phyloP scores from a whole-genome alignment of 2,113 vertebrate species.

The Nibea coibor region DNA sequence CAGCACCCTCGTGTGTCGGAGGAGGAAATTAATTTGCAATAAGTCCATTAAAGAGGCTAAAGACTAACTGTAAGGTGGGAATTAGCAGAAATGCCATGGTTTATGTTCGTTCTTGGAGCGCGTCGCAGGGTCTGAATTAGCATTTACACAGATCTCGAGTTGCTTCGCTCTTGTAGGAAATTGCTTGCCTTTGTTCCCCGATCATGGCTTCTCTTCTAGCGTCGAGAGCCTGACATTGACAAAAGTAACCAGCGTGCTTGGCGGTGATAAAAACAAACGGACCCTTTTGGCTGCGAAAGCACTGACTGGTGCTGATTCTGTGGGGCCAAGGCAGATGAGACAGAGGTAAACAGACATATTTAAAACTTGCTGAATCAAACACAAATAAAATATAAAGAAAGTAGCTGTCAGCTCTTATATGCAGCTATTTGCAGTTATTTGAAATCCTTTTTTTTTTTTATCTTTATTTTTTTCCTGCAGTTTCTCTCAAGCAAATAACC shows the following conservation, averaged over 20 bases:
- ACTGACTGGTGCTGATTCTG: conserved; percentile 34
- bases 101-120: conserved; percentile 37
- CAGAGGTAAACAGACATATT: conserved; percentile 22
- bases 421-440: not conserved
- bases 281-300: conserved; percentile 45
- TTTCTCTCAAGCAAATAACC: conserved; percentile 20
- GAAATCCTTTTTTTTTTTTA: not conserved
- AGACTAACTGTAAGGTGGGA: conserved; percentile 37
- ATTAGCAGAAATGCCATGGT: conserved; percentile 47
- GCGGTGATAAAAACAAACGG: conserved; percentile 50
- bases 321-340: conserved; percentile 17
- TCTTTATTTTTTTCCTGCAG: not conserved
- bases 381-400: conserved; percentile 21
- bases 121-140: conserved; percentile 12
- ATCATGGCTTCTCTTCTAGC: not conserved
- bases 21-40: conserved; percentile 39
- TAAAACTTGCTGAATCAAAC: conserved; percentile 27
- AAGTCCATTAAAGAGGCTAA: conserved; percentile 63
- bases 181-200: conserved; percentile 10
- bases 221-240: conserved; percentile 28
- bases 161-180: not conserved
- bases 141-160: conserved; percentile 15
- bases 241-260: conserved; percentile 15
- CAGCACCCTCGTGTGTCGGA: conserved; percentile 19
- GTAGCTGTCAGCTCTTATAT: conserved; percentile 1